Conservation (phyloP, 2,888 invertebrate species). For the Agonopterix heracliana region DNA sequence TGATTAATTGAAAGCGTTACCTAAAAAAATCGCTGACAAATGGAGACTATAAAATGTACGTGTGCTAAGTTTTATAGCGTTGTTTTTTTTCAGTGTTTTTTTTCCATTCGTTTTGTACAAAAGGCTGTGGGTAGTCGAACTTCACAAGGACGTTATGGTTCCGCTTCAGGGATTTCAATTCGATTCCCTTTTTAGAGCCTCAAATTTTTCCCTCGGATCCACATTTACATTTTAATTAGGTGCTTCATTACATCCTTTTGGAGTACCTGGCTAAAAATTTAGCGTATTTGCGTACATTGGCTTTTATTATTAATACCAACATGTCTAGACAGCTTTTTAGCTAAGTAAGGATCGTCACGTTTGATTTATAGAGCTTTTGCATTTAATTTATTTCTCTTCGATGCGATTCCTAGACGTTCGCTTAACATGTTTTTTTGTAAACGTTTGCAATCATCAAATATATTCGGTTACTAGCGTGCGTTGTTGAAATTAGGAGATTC, state of each 20-base stretch:
- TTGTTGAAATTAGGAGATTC: constrained; percentile 47
- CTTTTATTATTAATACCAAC: constrained; percentile 39
- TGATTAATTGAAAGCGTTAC: constrained; percentile 54
- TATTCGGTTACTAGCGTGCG: constrained; percentile 29
- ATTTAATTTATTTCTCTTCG: constrained; percentile 6
- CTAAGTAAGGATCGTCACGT: constrained; percentile 29
- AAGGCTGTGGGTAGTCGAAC: constrained; percentile 60
- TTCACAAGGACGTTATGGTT: constrained; percentile 57
- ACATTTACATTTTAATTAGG: constrained; percentile 7
- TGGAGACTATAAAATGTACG: constrained; percentile 47
- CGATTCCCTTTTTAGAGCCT: not conserved
- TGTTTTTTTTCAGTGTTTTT: constrained; percentile 38
- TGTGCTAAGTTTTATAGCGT: not conserved
- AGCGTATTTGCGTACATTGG: constrained; percentile 30
- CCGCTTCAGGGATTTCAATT: constrained; percentile 50
- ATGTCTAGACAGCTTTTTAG: constrained; percentile 25
- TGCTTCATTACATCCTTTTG: constrained; percentile 6
- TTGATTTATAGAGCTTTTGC: constrained; percentile 33
- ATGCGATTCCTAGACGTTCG: constrained; percentile 3
- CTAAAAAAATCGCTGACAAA: constrained; percentile 64
- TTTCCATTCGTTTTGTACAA: constrained; percentile 43
- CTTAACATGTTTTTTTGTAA: constrained; percentile 7
- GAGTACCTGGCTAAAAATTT: constrained; percentile 7
- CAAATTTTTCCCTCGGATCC: constrained; percentile 2
- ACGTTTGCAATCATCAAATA: constrained; percentile 24